Evolutionary conservation across 2,113 vertebrate species (phyloP).

Genomic region (Danio rerio): DNA sequence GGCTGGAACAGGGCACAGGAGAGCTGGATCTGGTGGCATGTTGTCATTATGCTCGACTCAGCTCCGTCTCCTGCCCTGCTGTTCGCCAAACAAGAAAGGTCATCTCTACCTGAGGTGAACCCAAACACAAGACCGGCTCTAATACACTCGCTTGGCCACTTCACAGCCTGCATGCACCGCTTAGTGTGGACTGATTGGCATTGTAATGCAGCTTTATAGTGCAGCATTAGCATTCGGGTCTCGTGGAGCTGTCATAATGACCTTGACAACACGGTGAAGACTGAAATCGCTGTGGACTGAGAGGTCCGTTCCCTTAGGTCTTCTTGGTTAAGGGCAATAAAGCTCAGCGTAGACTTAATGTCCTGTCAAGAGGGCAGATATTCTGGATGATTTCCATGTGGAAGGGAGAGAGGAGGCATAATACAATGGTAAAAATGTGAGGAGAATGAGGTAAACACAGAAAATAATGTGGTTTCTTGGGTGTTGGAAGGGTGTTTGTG

Average conservation of each 20-base stretch:
- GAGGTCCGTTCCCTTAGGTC: constrained; percentile 21
- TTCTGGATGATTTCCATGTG: neutral
- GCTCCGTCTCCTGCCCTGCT: constrained; percentile 2
- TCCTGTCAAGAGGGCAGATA: constrained; percentile 15
- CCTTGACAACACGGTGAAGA: constrained; percentile 40
- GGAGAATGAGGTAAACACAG: neutral
- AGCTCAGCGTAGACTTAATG: constrained; percentile 26
- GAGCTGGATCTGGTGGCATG: constrained; percentile 25
- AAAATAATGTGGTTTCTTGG: too few species aligned
- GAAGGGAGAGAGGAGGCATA: neutral
- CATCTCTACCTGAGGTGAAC: constrained; percentile 36
- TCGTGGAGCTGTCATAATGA: constrained; percentile 38
- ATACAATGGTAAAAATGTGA: neutral
- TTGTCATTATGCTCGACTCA: constrained; percentile 41
- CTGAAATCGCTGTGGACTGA: constrained; percentile 25
- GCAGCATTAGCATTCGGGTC: constrained; percentile 49
- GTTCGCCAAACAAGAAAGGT: constrained; percentile 12
- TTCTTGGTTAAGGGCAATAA: constrained; percentile 27
- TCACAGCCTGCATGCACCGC: constrained; percentile 9
- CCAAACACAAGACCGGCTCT: constrained; percentile 21
- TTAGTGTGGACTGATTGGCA: constrained; percentile 12
- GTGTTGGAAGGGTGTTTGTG: too few species aligned
- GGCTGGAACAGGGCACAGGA: neutral
- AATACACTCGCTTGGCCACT: constrained; percentile 30
- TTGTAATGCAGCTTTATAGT: constrained; percentile 41